Base-by-base conservation (phyloP, 2,888 invertebrate genomes). In the Cordilura impudica region DNA sequence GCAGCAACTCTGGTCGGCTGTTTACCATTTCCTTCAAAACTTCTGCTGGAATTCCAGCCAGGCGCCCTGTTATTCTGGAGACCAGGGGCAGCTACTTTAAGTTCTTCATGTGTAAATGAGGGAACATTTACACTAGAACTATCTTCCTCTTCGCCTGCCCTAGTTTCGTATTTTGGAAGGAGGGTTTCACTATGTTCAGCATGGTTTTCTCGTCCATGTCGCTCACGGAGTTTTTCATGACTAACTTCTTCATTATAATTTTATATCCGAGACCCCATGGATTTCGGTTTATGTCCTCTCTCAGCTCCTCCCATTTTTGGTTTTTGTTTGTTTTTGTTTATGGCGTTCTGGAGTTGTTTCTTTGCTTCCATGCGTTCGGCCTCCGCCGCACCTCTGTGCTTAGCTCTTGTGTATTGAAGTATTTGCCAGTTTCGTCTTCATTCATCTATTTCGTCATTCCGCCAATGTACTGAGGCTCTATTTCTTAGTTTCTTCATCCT, bases 241-340 rank as follows among this genome's bases (percentile, higher is more conserved):
- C 43, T 7, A 54, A 16, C n/a, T 54, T 66, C 7, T 54, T 53
- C 66, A 67, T 67, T 2, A 56, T 26, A 12, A 29, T 29, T 31
- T 56, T 67, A 6, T 56, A 56, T 3, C 47, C 67, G n/a, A 31
- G 35, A 10, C 66, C 66, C 43, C 67, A 45, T 19, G 72, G 54
- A 23, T 60, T 61, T n/a, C 10, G 19, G 29, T 67, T 67, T 18
- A 67, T 45, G n/a, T 56, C 56, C n/a, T 35, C 51, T 35, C 51
- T 14, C n/a, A n/a, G n/a, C n/a, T n/a, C n/a, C n/a, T n/a, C n/a
- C n/a, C 21, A 1, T 23, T 14, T 51, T n/a, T n/a, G n/a, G n/a
- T n/a, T n/a, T n/a, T n/a, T n/a, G n/a, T 23, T 65, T 65, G 23
- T 39, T 51, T 6, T 39, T 21, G 23, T 35, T 16, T 16, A 49